Base-by-base conservation (phyloP, 2,113 vertebrate species). In the Recurvirostra avosetta region DNA sequence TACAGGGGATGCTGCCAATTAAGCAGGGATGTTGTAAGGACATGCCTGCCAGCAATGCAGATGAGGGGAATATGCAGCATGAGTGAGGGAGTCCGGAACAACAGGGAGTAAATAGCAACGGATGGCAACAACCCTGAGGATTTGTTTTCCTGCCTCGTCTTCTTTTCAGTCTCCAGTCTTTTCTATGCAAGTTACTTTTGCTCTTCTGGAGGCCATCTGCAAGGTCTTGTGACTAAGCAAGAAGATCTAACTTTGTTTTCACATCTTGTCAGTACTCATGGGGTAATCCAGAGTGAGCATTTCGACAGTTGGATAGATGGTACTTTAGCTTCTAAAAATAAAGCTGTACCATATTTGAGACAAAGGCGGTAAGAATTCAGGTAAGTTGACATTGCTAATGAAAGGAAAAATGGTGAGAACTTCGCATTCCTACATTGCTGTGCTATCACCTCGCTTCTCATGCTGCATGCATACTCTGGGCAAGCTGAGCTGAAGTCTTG, bases 191-290 rank as follows among this genome's bases (percentile, higher is more conserved):
- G 67, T 76, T 72, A 65, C 53, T 92, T 86, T 30, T 86, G 65
- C 49, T 94, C 27, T 79, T 76, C 58, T 90, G 55, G 70, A 85
- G 79, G 73, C 53, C 74, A 96, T 73, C 70, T 96, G 92, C 70
- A 91, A 55, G 58, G 67, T 62, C 71, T 43, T 79, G 67, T 86
- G 67, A 94, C 74, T 88, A 91, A 87, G 91, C 53, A 91, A 68
- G n/a, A 67, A 67, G 36, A 73, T 70, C 53, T 66, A 52, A 79
- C 70, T 87, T 82, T 0, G 0, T 84, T 84, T 91, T 95, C 62
- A 26, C 15, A 11, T 86, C 87, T 74, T 90, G 70, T 78, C 52
- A 85, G 34, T 65, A 61, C 62, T 73, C 2, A 2, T 6, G 10
- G 47, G 62, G 27, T 70, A 92, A 78, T 63, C 61, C 49, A 82